A percentile compares a stretch with the other conserved stretches of the same genome.
Conservation (phyloP, 2,113 vertebrate species). For the Dermatemys mawii region DNA sequence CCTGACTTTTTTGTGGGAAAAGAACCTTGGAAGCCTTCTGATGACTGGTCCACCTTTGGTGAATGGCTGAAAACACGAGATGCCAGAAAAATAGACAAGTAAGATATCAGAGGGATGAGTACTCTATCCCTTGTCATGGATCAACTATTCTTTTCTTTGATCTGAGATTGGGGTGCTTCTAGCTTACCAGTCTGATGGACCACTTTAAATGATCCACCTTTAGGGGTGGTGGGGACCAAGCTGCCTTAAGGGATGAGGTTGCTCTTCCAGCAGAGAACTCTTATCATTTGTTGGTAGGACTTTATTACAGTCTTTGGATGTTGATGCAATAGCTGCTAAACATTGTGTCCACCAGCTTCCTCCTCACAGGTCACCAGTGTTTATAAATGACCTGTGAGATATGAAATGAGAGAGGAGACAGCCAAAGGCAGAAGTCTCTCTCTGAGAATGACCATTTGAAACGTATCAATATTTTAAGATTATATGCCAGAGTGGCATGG, state of each 20-base stretch:
- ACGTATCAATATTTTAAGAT: neutral
- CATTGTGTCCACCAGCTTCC: neutral
- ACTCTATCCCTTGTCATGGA: neutral
- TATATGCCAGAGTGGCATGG: rapidly evolving
- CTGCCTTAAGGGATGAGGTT: neutral
- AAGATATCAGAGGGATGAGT: neutral
- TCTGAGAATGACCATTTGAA: rapidly evolving
- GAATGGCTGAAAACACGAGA: conserved; percentile 82
- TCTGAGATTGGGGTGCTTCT: neutral
- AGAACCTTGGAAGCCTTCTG: conserved; percentile 78
- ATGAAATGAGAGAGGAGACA: neutral
- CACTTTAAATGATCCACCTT: neutral
- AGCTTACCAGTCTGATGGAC: neutral
- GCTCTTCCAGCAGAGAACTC: neutral
- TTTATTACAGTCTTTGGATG: neutral
- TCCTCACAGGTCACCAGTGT: neutral
- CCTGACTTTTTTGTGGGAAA: conserved; percentile 83
- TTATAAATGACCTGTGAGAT: neutral
- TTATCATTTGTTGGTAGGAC: neutral
- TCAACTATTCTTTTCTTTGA: neutral
- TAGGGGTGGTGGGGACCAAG: neutral
- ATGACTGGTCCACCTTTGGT: conserved; percentile 78
- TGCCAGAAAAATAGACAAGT: conserved; percentile 81
- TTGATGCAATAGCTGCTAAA: neutral
- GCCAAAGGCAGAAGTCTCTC: neutral